Percentiles rank a stretch among this genome's conserved stretches.
Evolutionary conservation across 2,113 vertebrate genomes (phyloP).

Genomic region (Oncorhynchus keta): DNA sequence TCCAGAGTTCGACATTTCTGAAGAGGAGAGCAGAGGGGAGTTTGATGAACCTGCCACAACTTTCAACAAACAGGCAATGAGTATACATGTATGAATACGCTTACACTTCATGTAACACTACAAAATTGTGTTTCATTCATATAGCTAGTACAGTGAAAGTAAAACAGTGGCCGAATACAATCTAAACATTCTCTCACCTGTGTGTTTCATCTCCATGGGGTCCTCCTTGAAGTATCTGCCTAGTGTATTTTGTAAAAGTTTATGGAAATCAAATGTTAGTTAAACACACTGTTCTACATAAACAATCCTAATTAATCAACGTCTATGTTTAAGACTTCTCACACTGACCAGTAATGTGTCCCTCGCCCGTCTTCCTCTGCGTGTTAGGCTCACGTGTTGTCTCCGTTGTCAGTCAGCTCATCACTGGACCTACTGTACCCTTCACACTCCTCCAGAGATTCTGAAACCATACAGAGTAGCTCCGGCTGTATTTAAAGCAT

Average conservation of each 20-base stretch:
- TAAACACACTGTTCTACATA: neutral
- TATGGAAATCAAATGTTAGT: neutral
- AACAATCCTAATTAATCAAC: neutral
- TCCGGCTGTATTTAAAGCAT: neutral
- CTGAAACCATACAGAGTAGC: neutral
- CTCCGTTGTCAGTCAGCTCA: neutral
- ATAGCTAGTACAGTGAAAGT: neutral
- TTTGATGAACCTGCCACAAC: neutral
- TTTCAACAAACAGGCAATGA: neutral
- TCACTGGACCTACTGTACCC: neutral
- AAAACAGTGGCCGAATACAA: neutral
- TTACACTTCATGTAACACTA: neutral
- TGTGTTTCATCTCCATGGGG: neutral
- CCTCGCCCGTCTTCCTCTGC: neutral
- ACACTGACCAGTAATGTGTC: neutral
- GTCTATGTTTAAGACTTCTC: neutral
- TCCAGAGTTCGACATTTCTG: neutral
- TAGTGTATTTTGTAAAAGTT: neutral
- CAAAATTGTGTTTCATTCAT: neutral
- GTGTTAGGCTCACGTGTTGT: neutral
- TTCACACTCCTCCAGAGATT: neutral
- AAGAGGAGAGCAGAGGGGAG: neutral
- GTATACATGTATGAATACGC: neutral
- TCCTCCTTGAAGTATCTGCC: neutral
- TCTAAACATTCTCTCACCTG: neutral